Conservation (phyloP, 2,113 vertebrate genomes). For the Platysternon megacephalum region DNA sequence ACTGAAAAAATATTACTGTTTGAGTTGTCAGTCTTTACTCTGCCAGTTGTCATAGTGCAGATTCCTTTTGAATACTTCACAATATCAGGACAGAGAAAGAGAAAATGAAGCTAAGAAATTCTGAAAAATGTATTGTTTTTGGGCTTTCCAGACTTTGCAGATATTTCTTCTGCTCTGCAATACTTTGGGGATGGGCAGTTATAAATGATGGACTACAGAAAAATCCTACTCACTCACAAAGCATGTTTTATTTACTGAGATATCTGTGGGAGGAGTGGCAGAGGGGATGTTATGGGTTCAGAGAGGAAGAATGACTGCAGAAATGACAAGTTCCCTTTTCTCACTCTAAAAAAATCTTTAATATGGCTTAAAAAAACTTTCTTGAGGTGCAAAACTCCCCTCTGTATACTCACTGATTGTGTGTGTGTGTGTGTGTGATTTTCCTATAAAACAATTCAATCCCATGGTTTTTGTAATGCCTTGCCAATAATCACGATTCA, state of each 20-base stretch:
- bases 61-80: slow-evolving; percentile 25
- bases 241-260: neutral
- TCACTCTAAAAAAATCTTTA: neutral
- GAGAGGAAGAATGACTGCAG: slow-evolving; percentile 9
- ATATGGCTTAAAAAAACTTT: neutral
- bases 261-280: neutral
- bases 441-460: neutral
- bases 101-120: slow-evolving; percentile 1
- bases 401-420: neutral
- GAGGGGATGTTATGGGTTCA: neutral
- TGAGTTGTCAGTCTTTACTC: neutral
- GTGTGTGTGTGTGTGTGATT: neutral
- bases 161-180: neutral
- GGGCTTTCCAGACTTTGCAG: neutral
- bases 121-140: slow-evolving; percentile 6
- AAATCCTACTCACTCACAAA: neutral
- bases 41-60: neutral
- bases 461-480: neutral
- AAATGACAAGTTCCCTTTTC: neutral
- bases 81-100: neutral
- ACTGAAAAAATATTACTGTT: neutral
- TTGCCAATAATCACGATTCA: neutral
- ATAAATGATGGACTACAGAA: neutral
- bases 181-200: neutral
- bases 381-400: neutral